Base-by-base conservation (phyloP, 2,797 vertebrate species). In the Pangasius macronema region DNA sequence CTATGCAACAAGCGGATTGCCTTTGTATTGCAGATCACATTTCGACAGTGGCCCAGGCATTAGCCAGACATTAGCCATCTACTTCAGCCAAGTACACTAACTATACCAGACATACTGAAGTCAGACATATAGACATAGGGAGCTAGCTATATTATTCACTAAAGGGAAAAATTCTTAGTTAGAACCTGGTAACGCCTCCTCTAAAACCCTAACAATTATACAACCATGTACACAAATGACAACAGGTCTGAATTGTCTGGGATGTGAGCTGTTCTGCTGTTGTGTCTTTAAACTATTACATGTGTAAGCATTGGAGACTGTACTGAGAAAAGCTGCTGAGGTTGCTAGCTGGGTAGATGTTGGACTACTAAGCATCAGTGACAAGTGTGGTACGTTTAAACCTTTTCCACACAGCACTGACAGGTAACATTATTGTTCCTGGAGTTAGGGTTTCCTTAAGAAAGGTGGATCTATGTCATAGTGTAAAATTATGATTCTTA, bases 11-110 rank as follows among this genome's bases (percentile, higher is more conserved):
- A 89, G 81, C 84, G 72, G 73, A 83, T 75, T 84, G 75, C 82
- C 83, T 76, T 88, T 88, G 84, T 86, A 79, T 57, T 36, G 81
- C 87, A 77, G 87, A 83, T 91, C 90, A 85, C 79, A 90, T 91
- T 91, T 89, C 90, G 46, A 3, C 36, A 63, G 63, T 77, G 87
- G 82, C 68, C 84, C 72, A 83, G 18, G 27, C 51, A 77, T 68
- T 36, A 65, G 36, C 57, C 36, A 65, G 42, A n/a, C n/a, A n/a
- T n/a, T n/a, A n/a, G n/a, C n/a, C n/a, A n/a, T 20, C 42, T 27
- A 70, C n/a, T 61, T 72, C 8, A n/a, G 7, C 18, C 85, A 33
- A 61, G 42, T 61, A 7, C 36, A 36, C 20, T 57, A 68, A 59
- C 77, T 86, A 9, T 20, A 82, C 36, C n/a, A 27, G 30, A 55